Conservation (phyloP, 2,888 invertebrate genomes). For the Eupithecia tripunctaria region DNA sequence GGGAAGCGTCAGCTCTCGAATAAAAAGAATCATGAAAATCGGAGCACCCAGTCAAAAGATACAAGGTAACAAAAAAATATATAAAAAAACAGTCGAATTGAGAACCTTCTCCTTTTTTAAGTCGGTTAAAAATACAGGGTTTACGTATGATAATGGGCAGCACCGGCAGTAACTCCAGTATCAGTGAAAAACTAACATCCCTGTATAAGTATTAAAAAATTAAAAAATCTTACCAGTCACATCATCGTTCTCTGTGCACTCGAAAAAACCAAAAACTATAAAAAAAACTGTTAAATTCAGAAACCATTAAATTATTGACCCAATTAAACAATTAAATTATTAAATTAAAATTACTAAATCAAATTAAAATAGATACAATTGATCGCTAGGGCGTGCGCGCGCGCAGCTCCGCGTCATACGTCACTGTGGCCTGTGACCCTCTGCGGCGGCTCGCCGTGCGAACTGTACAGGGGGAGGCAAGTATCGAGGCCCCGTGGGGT, state of each 20-base stretch:
- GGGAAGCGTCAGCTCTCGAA: too few relatives aligned
- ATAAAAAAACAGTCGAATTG: too few relatives aligned
- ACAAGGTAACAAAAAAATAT: too few relatives aligned
- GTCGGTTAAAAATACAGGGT: background rate
- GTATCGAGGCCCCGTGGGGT: background rate
- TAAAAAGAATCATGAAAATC: too few relatives aligned
- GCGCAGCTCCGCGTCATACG: slow-evolving; percentile 18
- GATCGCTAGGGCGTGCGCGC: slow-evolving; percentile 19
- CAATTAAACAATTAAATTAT: background rate
- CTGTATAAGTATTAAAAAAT: background rate
- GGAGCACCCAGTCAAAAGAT: too few relatives aligned
- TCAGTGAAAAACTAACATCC: too few relatives aligned
- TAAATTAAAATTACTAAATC: background rate
- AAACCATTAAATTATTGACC: background rate
- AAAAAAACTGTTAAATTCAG: background rate
- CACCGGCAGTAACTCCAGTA: too few relatives aligned
- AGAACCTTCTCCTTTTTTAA: too few relatives aligned
- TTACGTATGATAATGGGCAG: too few relatives aligned
- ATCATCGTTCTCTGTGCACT: background rate
- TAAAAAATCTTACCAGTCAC: background rate
- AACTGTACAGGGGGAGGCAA: background rate
- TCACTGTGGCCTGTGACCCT: slow-evolving; percentile 35
- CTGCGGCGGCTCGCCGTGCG: background rate
- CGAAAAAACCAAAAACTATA: background rate
- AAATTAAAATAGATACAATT: background rate